Conservation (phyloP, 2,797 vertebrate genomes). For the Pipistrellus pipistrellus region DNA sequence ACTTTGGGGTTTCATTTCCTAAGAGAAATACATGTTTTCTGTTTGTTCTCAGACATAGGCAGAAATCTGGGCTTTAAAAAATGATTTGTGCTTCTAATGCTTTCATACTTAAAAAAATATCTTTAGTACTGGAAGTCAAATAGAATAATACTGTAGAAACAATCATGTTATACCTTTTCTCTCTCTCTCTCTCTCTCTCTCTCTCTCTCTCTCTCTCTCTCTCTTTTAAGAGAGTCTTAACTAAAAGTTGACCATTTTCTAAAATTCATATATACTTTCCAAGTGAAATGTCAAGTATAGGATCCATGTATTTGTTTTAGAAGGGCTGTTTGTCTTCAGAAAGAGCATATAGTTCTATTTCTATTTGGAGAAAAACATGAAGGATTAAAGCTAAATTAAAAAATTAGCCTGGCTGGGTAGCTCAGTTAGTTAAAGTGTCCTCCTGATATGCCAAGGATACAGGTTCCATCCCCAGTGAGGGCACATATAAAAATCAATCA, state of each 20-base stretch:
- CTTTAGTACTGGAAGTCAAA: conserved; percentile 64
- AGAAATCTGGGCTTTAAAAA: conserved; percentile 67
- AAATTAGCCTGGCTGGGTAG: not conserved
- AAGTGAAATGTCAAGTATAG: not conserved
- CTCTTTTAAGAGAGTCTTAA: not conserved
- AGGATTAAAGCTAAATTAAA: not conserved
- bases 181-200: not conserved
- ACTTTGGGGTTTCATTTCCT: conserved; percentile 77
- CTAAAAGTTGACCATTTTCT: not conserved
- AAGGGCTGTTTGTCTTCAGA: not conserved
- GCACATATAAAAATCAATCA: not conserved
- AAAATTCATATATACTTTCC: not conserved
- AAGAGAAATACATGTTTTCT: conserved; percentile 83
- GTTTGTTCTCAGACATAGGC: conserved; percentile 80
- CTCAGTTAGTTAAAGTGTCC: not conserved
- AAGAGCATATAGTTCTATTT: not conserved
- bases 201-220: not conserved
- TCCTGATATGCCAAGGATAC: not conserved
- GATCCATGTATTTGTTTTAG: not conserved
- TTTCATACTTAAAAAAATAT: conserved; percentile 58
- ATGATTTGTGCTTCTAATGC: conserved; percentile 33
- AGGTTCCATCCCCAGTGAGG: not conserved
- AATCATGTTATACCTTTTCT: not conserved
- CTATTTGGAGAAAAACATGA: not conserved
- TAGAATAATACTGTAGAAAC: not conserved